These are phyloP conservation scores for Diaperis boleti DNA, from an alignment of 2,888 invertebrate species.

Conservation along the genomic window DNA sequence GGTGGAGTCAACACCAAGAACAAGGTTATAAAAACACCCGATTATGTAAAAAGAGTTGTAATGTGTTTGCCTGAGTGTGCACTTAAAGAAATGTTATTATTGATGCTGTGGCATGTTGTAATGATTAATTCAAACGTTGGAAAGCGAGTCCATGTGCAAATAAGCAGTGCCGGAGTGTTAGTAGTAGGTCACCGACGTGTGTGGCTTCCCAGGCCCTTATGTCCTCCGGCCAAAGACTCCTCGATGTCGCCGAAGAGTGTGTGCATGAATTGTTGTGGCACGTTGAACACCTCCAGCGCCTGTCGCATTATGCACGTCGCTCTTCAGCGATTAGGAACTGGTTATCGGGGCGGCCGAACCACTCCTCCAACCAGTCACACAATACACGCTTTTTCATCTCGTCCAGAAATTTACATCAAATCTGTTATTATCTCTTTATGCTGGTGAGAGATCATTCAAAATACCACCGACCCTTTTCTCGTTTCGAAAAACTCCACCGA, in stretches of 20 bases:
- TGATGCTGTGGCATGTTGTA: background rate
- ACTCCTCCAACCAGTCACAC: conserved; percentile 56
- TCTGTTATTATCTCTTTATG: conserved; percentile 50
- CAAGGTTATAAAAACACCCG: too few relatives aligned
- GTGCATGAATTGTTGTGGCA: conserved; percentile 57
- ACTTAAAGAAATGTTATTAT: background rate
- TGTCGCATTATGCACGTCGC: conserved; percentile 62
- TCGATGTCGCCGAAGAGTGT: conserved; percentile 55
- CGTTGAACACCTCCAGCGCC: conserved; percentile 59
- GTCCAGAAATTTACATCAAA: conserved; percentile 51
- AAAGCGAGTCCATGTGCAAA: conserved; percentile 39
- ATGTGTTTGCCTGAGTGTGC: background rate
- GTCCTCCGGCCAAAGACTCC: conserved; percentile 52
- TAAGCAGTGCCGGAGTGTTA: conserved; percentile 16
- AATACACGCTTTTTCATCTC: conserved; percentile 51
- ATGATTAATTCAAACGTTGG: background rate
- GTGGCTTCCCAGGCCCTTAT: conserved; percentile 48
- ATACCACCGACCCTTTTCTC: conserved; percentile 17
- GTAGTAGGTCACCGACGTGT: conserved; percentile 46
- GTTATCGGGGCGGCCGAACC: conserved; percentile 59
- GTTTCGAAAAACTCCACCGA: conserved; percentile 14
- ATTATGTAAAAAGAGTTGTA: too few relatives aligned
- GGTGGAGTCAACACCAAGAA: too few relatives aligned
- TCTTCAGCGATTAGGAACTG: conserved; percentile 64
- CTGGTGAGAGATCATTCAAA: conserved; percentile 37